Conservation (phyloP, 2,797 vertebrate genomes). For the Tangara arthus region DNA sequence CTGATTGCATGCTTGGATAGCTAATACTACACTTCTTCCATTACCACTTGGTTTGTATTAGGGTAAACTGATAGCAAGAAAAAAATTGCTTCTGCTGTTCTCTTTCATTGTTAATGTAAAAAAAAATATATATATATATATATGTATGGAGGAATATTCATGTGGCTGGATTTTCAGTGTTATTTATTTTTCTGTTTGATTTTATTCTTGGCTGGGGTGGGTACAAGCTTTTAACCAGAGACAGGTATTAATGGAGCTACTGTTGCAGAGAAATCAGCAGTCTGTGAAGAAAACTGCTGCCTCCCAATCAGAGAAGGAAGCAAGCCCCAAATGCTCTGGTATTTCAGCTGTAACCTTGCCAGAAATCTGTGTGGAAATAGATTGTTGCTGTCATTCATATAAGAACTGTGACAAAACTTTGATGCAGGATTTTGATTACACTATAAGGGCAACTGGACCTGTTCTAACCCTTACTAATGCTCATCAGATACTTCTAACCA, state of each 20-base stretch:
- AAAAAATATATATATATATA: not conserved
- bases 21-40: conserved; percentile 2
- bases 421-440: not conserved
- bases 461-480: not conserved
- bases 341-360: not conserved
- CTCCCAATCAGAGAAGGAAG: not conserved
- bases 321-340: not conserved
- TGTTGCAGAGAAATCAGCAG: conserved; percentile 32
- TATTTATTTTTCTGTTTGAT: not conserved
- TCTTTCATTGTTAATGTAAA: not conserved
- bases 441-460: not conserved
- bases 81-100: not conserved
- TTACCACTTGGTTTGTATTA: conserved; percentile 10
- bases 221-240: not conserved
- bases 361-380: not conserved
- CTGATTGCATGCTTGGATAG: not conserved
- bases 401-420: not conserved
- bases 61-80: not conserved
- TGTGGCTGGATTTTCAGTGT: not conserved
- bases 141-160: not conserved
- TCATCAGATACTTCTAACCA: not conserved
- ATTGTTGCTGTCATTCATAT: not conserved
- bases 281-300: conserved; percentile 16
- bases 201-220: not conserved
- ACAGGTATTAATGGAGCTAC: conserved; percentile 35